phyloP scores from a whole-genome alignment of 2,113 vertebrate species.

The Podocnemis expansa region DNA sequence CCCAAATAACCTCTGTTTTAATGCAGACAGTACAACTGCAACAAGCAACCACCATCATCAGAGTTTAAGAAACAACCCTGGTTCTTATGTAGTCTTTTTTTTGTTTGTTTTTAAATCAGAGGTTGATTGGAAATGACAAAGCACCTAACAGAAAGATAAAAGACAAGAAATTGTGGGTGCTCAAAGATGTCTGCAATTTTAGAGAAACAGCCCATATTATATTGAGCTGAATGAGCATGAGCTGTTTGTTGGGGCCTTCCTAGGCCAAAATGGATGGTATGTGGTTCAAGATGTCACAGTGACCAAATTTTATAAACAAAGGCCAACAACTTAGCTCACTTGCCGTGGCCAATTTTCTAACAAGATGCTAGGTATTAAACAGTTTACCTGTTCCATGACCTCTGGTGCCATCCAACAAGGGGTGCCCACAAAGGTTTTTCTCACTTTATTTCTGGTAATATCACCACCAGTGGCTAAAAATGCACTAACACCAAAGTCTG shows the following conservation, averaged over 20 bases:
- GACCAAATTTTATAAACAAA: neutral
- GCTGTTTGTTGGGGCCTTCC: fast-evolving
- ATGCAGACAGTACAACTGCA: neutral
- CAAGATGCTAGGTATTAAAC: neutral
- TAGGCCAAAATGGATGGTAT: neutral
- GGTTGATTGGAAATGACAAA: neutral
- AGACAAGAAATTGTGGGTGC: neutral
- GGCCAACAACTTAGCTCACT: neutral
- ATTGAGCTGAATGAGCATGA: fast-evolving
- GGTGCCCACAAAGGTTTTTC: conserved; percentile 97
- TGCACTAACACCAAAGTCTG: conserved; percentile 97
- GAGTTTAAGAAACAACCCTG: neutral
- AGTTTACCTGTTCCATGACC: conserved; percentile 96
- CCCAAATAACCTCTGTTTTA: neutral
- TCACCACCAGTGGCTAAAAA: conserved; percentile 97
- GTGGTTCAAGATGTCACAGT: neutral
- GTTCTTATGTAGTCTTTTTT: neutral
- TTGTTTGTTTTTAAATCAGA: too few relatives aligned
- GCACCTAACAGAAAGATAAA: neutral
- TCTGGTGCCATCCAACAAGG: conserved; percentile 99
- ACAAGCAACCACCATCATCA: neutral
- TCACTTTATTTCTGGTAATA: conserved; percentile 97
- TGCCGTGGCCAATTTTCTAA: neutral
- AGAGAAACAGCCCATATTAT: neutral
- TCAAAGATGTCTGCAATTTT: neutral